These are phyloP conservation scores for Tyrannus savana DNA, from an alignment of 2,113 vertebrate genomes.

Conservation along the genomic window DNA sequence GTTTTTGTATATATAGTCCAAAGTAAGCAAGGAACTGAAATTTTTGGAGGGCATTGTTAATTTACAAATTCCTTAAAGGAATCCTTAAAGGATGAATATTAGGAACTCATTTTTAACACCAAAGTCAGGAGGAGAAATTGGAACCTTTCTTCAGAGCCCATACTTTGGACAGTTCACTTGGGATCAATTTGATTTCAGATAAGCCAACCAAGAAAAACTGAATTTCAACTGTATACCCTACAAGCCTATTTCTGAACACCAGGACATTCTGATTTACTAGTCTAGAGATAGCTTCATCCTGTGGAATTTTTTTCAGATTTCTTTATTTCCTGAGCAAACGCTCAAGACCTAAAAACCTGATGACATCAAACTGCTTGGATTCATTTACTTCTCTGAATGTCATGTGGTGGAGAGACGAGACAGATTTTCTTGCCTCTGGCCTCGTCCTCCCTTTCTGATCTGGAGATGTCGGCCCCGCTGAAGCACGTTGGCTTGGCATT, in stretches of 20 bases:
- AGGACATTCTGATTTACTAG: neutral
- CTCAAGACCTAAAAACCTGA: neutral
- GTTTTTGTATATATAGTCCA: neutral
- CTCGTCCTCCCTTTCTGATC: neutral
- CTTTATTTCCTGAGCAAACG: neutral
- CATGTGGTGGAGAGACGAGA: neutral
- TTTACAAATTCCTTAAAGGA: neutral
- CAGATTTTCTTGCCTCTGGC: conserved; percentile 58
- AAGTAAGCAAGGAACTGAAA: neutral
- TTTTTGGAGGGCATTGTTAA: neutral
- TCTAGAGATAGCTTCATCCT: neutral
- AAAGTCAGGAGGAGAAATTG: neutral
- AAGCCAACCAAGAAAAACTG: neutral
- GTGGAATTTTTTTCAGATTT: neutral
- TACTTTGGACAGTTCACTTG: neutral
- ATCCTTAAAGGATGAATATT: neutral
- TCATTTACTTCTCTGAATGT: neutral
- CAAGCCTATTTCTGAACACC: neutral
- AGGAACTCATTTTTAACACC: neutral
- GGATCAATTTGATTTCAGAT: neutral
- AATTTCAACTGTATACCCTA: neutral
- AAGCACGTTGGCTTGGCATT: conserved; percentile 18
- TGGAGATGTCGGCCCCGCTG: neutral
- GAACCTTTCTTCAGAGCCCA: neutral
- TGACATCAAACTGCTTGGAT: neutral